These are phyloP conservation scores for Gnathonemus echidnorhynchus DNA, from an alignment of 2,113 vertebrate species.

Conservation along the genomic window DNA sequence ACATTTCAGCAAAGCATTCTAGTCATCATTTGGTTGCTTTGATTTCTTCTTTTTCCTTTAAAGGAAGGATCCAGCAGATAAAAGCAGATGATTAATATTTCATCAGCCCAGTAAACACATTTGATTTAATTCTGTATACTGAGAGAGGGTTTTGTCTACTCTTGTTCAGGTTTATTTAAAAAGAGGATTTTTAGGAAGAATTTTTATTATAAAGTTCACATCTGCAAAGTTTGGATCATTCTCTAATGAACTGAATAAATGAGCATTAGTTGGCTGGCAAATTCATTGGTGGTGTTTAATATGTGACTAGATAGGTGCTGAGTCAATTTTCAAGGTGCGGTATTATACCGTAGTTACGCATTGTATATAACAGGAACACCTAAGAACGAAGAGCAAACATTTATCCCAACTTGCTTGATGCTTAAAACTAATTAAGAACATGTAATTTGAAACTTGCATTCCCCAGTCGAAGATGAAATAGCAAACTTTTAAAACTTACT, in stretches of 20 bases:
- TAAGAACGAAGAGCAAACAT: background rate
- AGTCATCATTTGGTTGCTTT: background rate
- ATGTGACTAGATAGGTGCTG: background rate
- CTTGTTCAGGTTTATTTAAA: background rate
- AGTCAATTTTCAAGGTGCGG: background rate
- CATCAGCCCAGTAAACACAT: background rate
- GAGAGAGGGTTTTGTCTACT: no score
- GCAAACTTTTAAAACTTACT: background rate
- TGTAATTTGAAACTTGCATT: background rate
- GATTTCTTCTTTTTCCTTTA: background rate
- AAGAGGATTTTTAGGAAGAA: background rate
- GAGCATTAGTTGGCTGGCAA: background rate
- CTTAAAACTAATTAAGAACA: background rate
- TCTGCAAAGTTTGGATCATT: background rate
- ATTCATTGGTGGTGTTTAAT: background rate
- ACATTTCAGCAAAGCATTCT: background rate
- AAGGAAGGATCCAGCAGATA: background rate
- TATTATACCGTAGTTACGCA: background rate
- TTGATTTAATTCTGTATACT: background rate
- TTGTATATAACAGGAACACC: background rate
- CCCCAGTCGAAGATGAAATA: background rate
- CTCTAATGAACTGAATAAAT: background rate
- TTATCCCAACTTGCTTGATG: background rate
- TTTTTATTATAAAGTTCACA: background rate
- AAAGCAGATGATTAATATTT: background rate